Conservation (phyloP, 2,888 invertebrate species). For the Parapristionchus giblindavisi region DNA sequence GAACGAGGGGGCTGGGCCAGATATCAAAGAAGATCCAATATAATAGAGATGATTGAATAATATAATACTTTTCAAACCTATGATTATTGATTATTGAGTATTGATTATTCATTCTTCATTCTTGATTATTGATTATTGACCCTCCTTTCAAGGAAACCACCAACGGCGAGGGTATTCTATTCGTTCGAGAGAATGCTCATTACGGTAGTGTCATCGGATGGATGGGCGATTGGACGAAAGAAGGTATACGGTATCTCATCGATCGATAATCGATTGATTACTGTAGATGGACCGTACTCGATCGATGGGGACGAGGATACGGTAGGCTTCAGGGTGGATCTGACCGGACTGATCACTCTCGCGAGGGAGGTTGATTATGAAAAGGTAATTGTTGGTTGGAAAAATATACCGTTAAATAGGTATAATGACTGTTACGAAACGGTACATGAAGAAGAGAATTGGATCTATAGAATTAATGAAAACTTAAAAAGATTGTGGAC, state of each 20-base stretch:
- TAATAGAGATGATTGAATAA: no score
- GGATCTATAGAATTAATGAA: not conserved
- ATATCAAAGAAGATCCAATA: not conserved
- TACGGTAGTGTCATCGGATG: slow-evolving; percentile 39
- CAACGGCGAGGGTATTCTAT: slow-evolving; percentile 19
- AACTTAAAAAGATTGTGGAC: no score
- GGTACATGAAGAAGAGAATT: not conserved
- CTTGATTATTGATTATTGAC: no score
- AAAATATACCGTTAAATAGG: no score
- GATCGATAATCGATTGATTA: slow-evolving; percentile 11
- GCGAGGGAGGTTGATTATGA: slow-evolving; percentile 35
- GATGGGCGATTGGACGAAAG: slow-evolving; percentile 36
- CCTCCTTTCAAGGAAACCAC: no score
- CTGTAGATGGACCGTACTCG: slow-evolving; percentile 31
- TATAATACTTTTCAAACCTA: no score
- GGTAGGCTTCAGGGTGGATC: slow-evolving; percentile 29
- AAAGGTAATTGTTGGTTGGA: not conserved
- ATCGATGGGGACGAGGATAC: slow-evolving; percentile 21
- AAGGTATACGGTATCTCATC: not conserved
- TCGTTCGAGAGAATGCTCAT: slow-evolving; percentile 40
- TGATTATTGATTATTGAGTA: no score
- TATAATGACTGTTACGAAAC: no score
- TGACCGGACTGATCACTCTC: slow-evolving; percentile 24
- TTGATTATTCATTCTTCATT: no score
- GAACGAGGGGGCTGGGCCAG: not conserved